phyloP scores from a whole-genome alignment of 2,797 vertebrate species.

The Phataginus tricuspis region DNA sequence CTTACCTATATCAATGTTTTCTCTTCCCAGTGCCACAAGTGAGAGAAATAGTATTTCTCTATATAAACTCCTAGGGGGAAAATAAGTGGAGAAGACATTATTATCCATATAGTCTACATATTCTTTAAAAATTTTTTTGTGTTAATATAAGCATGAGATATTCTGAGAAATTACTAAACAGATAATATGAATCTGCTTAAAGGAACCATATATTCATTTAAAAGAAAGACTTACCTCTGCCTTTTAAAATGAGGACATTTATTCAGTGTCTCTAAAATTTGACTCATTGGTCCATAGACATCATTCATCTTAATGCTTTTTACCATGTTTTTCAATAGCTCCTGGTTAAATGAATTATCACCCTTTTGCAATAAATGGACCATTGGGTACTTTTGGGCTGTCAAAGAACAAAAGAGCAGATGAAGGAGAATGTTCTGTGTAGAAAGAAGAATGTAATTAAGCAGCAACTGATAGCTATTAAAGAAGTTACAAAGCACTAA shows the following conservation, averaged over 20 bases:
- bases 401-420: constrained; percentile 70
- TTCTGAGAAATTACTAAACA: neutral
- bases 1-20: constrained; percentile 98
- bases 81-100: constrained; percentile 34
- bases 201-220: neutral
- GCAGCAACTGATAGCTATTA: neutral
- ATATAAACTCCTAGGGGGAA: constrained; percentile 94
- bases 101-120: neutral
- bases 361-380: constrained; percentile 88
- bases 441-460: constrained; percentile 54
- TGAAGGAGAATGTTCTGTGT: constrained; percentile 40
- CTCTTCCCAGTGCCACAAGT: constrained; percentile 96
- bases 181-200: neutral
- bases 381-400: constrained; percentile 89
- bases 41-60: constrained; percentile 97
- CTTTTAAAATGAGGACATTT: constrained; percentile 93
- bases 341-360: constrained; percentile 93
- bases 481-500: constrained; percentile 38
- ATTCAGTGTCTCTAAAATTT: constrained; percentile 94
- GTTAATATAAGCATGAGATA: neutral
- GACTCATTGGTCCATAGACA: constrained; percentile 96
- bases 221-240: constrained; percentile 90
- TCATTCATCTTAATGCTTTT: constrained; percentile 98
- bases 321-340: constrained; percentile 94
- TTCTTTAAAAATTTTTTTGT: neutral